Conservation (phyloP, 1,140 invertebrate genomes). For the Amyelois transitella region DNA sequence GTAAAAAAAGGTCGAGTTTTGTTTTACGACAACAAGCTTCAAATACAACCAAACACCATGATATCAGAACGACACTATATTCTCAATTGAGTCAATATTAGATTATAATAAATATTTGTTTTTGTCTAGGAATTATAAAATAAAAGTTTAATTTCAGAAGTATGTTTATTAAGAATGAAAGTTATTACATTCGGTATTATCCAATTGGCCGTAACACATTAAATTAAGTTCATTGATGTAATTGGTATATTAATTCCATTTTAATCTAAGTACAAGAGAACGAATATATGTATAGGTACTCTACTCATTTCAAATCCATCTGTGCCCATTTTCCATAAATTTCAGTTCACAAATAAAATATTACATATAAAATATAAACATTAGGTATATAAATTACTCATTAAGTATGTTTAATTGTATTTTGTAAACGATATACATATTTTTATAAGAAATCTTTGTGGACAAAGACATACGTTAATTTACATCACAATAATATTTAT, state of each 20-base stretch:
- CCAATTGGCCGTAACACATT: slow-evolving; percentile 3
- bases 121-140: background rate
- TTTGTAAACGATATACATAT: background rate
- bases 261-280: background rate
- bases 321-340: slow-evolving; percentile 21
- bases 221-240: background rate
- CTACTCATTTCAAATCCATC: slow-evolving; percentile 47
- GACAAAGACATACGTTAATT: background rate
- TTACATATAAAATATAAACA: slow-evolving; percentile 10
- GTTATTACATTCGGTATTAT: slow-evolving; percentile 45
- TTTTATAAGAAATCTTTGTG: background rate
- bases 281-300: slow-evolving; percentile 11
- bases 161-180: slow-evolving; percentile 45
- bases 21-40: no score
- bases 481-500: background rate
- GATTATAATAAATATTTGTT: no score
- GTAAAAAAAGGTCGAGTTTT: no score
- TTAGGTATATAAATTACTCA: background rate
- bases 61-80: no score
- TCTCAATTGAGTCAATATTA: no score
- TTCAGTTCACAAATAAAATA: slow-evolving; percentile 8
- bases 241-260: background rate
- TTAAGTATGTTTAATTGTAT: background rate
- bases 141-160: slow-evolving; percentile 18
- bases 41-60: no score